Conservation (phyloP, 2,113 vertebrate genomes). For the Sterna hirundo region DNA sequence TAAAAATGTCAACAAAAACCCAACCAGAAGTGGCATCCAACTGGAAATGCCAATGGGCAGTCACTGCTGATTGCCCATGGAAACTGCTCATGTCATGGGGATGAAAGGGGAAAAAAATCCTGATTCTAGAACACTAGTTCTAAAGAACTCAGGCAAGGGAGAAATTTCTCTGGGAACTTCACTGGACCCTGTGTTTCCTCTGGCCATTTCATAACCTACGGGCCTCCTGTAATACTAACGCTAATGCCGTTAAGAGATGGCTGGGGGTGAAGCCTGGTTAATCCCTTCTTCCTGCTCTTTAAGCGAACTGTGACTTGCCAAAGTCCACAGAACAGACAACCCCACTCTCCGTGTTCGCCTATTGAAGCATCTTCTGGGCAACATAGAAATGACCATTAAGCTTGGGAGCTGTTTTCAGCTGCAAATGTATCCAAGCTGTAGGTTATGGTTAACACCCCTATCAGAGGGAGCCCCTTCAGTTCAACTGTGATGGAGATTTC, state of each 20-base stretch:
- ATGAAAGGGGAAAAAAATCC: conserved; percentile 59
- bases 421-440: neutral
- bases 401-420: neutral
- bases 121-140: neutral
- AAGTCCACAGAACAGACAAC: neutral
- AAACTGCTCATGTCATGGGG: neutral
- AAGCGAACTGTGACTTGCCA: neutral
- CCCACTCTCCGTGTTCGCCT: neutral
- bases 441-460: neutral
- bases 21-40: conserved; percentile 15
- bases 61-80: neutral
- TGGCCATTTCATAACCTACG: neutral
- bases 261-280: neutral
- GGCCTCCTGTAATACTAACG: neutral
- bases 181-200: neutral
- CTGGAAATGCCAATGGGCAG: neutral
- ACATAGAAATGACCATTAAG: neutral
- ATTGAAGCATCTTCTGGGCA: neutral
- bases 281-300: neutral
- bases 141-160: neutral
- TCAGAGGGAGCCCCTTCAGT: neutral
- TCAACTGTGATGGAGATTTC: neutral
- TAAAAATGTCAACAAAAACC: conserved; percentile 4
- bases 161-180: neutral
- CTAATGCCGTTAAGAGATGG: neutral